Evolutionary conservation across 2,888 invertebrate genomes (phyloP).

Genomic region (Thera obeliscata): DNA sequence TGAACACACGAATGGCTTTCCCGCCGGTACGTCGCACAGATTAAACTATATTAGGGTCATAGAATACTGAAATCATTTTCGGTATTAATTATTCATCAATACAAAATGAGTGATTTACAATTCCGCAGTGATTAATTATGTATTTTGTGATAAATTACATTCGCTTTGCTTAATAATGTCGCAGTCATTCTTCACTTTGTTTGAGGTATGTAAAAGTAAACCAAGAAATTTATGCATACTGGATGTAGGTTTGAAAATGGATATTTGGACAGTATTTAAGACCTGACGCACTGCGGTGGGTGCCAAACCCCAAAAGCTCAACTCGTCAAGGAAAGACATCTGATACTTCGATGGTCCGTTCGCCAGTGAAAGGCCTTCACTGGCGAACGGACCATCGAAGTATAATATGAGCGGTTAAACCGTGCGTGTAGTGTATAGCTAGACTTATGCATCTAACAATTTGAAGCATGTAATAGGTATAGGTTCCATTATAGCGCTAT

Average conservation of each 20-base stretch:
- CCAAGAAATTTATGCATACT: neutral
- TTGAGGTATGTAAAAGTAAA: no score
- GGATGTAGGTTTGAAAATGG: no score
- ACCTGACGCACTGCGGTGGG: neutral
- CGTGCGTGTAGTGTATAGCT: conserved; percentile 4
- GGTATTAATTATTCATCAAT: conserved; percentile 1
- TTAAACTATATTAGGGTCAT: conserved; percentile 8
- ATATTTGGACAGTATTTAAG: neutral
- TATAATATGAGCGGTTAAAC: conserved; percentile 11
- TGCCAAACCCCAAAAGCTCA: neutral
- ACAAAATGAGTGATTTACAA: neutral
- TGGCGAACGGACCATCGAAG: no score
- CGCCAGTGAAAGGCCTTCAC: neutral
- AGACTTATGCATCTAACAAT: conserved; percentile 7
- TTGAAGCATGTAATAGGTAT: no score
- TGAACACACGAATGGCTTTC: conserved; percentile 13
- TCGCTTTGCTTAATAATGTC: no score
- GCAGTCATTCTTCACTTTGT: no score
- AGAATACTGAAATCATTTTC: conserved; percentile 12
- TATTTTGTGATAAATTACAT: no score
- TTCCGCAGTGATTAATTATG: no score
- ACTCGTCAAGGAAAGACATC: neutral
- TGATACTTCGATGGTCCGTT: neutral
- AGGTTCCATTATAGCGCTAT: no score
- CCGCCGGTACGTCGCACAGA: conserved; percentile 8